These are phyloP conservation scores for Saccopteryx bilineata DNA, from an alignment of 2,113 vertebrate species.

Conservation along the genomic window DNA sequence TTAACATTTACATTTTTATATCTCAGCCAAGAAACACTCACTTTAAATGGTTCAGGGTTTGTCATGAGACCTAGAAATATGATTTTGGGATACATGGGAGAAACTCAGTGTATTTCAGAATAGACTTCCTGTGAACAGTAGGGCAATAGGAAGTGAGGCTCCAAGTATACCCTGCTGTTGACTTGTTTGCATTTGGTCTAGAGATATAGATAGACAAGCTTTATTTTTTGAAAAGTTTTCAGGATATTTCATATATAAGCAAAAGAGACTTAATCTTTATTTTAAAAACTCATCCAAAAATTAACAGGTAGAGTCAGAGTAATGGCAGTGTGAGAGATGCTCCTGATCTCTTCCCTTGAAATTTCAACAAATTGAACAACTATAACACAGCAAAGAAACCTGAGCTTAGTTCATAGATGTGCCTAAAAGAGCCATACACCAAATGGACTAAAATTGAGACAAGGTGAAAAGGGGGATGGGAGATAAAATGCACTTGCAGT, in stretches of 20 bases:
- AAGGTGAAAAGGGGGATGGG: too few relatives aligned
- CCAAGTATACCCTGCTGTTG: background rate
- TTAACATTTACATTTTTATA: conserved; percentile 21
- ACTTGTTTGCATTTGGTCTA: background rate
- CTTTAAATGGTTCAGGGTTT: background rate
- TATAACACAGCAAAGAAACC: too few relatives aligned
- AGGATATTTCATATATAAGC: background rate
- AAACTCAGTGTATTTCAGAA: background rate
- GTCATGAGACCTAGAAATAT: background rate
- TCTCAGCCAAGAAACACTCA: background rate
- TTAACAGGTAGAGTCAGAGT: too few relatives aligned
- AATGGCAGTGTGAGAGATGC: too few relatives aligned
- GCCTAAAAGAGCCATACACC: too few relatives aligned
- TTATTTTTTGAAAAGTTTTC: conserved; percentile 35
- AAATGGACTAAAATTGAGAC: too few relatives aligned
- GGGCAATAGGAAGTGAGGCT: background rate
- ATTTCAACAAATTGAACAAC: too few relatives aligned
- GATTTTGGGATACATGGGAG: background rate
- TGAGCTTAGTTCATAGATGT: too few relatives aligned
- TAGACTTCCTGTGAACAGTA: background rate
- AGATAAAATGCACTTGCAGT: too few relatives aligned
- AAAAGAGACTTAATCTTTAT: conserved; percentile 8
- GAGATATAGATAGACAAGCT: conserved; percentile 16
- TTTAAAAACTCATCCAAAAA: conserved; percentile 48
- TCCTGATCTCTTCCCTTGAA: too few relatives aligned